These are phyloP conservation scores for Barnardius zonarius DNA, from an alignment of 2,113 vertebrate genomes.

Conservation along the genomic window DNA sequence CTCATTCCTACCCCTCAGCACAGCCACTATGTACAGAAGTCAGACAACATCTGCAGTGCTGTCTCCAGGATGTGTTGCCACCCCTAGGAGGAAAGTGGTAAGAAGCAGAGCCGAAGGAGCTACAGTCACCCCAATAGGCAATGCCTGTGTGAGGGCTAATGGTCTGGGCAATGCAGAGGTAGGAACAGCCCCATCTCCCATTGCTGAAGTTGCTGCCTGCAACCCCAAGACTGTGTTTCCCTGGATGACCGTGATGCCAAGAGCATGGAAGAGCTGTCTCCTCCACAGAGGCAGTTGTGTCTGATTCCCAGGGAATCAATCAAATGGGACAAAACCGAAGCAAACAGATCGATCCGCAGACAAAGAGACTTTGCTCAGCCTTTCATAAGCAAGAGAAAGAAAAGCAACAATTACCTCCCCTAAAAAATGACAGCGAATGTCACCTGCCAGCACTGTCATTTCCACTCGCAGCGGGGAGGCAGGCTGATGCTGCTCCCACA, in stretches of 20 bases:
- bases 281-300: background rate
- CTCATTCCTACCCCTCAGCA: background rate
- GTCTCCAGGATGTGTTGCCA: background rate
- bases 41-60: background rate
- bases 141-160: background rate
- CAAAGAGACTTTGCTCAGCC: background rate
- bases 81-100: background rate
- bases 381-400: background rate
- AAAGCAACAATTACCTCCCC: background rate
- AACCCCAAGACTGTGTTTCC: background rate
- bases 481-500: background rate
- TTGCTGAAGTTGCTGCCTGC: background rate
- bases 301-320: constrained; percentile 40
- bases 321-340: background rate
- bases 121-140: background rate
- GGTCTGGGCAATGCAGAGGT: background rate
- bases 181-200: background rate
- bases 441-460: background rate
- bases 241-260: accelerated
- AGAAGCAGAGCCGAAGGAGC: background rate
- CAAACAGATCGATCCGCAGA: constrained; percentile 25
- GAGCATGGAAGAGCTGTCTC: background rate
- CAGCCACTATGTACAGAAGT: background rate
- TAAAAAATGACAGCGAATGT: background rate
- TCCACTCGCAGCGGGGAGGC: background rate